Evolutionary conservation across 2,888 invertebrate species (phyloP).

Genomic region (Ectemnius continuus): DNA sequence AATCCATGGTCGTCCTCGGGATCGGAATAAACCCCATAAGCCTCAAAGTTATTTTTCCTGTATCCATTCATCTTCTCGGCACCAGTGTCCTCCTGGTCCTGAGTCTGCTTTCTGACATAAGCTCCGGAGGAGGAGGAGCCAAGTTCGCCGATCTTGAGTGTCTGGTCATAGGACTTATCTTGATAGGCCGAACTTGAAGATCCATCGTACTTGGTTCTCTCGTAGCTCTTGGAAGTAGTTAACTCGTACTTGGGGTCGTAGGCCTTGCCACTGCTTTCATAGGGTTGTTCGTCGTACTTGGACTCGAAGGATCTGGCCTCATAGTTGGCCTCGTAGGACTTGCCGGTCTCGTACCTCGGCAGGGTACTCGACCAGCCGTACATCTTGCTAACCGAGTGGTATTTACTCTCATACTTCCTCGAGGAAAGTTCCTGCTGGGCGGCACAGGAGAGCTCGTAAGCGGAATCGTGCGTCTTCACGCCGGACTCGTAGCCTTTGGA

Average conservation of each 20-base stretch:
- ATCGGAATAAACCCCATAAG: slow-evolving; percentile 76
- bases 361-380: slow-evolving; percentile 69
- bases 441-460: slow-evolving; percentile 70
- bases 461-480: slow-evolving; percentile 73
- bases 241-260: slow-evolving; percentile 73
- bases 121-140: slow-evolving; percentile 62
- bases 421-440: slow-evolving; percentile 62
- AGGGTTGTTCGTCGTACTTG: slow-evolving; percentile 62
- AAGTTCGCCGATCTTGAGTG: slow-evolving; percentile 73
- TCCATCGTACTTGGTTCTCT: slow-evolving; percentile 71
- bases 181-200: slow-evolving; percentile 65
- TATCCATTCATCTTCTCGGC: slow-evolving; percentile 75
- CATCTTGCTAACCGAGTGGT: slow-evolving; percentile 70
- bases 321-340: slow-evolving; percentile 57
- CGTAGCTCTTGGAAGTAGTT: slow-evolving; percentile 75
- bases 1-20: slow-evolving; percentile 77
- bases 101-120: slow-evolving; percentile 65
- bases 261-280: slow-evolving; percentile 57
- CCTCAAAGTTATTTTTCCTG: slow-evolving; percentile 76
- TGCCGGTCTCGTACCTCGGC: slow-evolving; percentile 69
- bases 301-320: slow-evolving; percentile 58
- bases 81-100: slow-evolving; percentile 62
- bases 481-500: slow-evolving; percentile 76
- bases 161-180: slow-evolving; percentile 74
- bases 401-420: slow-evolving; percentile 67